A percentile compares a stretch with the other conserved stretches of the same genome.
Evolutionary conservation across 2,888 invertebrate species (phyloP).

Genomic region (Dolomedes plantarius): DNA sequence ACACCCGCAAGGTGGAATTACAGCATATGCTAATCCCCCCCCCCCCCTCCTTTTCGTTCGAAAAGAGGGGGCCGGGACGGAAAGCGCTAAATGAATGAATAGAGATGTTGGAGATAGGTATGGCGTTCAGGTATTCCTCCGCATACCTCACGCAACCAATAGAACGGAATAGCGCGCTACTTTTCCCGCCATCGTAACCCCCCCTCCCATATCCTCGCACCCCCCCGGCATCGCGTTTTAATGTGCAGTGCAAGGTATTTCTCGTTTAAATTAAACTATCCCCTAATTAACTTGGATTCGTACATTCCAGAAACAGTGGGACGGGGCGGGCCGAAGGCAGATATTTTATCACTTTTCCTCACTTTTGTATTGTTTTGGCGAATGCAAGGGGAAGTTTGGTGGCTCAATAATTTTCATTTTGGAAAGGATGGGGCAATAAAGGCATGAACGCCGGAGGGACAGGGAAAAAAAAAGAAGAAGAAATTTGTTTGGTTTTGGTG

Average conservation of each 20-base stretch:
- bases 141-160: slow-evolving; percentile 42
- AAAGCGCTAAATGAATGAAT: slow-evolving; percentile 35
- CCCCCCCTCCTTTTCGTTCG: neutral
- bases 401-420: slow-evolving; percentile 69
- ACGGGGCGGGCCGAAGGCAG: slow-evolving; percentile 30
- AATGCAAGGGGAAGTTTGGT: slow-evolving; percentile 39
- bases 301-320: slow-evolving; percentile 42
- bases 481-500: slow-evolving; percentile 56
- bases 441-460: slow-evolving; percentile 15
- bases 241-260: too few species aligned
- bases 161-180: slow-evolving; percentile 45
- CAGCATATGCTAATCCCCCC: neutral
- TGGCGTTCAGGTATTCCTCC: slow-evolving; percentile 42
- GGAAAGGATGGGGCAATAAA: slow-evolving; percentile 54
- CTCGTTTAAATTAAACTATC: slow-evolving; percentile 67
- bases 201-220: neutral
- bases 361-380: slow-evolving; percentile 66
- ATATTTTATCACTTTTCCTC: slow-evolving; percentile 65
- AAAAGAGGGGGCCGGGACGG: slow-evolving; percentile 4
- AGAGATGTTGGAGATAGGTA: slow-evolving; percentile 58
- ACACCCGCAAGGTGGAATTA: slow-evolving; percentile 22
- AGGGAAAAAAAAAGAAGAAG: slow-evolving; percentile 21
- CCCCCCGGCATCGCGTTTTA: too few species aligned
- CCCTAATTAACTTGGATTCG: slow-evolving; percentile 68
- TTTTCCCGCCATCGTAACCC: slow-evolving; percentile 26